Percentiles rank a stretch among this genome's conserved stretches.
phyloP scores from a whole-genome alignment of 1,140 invertebrate genomes.

The Magallana gigas region DNA sequence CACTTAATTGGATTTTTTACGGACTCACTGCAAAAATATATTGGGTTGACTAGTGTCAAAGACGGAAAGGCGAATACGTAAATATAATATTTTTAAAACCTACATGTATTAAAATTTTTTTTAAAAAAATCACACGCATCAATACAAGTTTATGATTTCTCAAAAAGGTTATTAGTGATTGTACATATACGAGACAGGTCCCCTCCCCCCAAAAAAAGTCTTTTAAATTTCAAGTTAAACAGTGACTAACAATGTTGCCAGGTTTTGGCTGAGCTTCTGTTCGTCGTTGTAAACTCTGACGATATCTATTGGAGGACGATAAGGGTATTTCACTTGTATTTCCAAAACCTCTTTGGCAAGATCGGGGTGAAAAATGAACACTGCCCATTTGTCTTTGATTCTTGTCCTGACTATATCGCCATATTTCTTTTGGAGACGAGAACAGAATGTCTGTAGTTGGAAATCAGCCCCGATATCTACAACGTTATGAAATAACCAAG shows the following conservation, averaged over 20 bases:
- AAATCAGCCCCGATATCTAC: not conserved
- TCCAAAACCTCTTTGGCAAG: not conserved
- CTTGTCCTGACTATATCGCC: not conserved
- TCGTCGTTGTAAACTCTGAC: not conserved
- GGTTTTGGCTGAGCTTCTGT: not conserved
- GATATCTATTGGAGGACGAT: not conserved
- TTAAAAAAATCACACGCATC: too few relatives aligned
- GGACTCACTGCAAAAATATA: too few relatives aligned
- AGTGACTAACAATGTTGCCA: slow-evolving; percentile 5
- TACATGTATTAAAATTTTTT: too few relatives aligned
- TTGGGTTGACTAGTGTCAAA: too few relatives aligned
- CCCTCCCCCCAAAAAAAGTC: too few relatives aligned
- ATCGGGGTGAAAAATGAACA: slow-evolving; percentile 6
- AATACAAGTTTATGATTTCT: too few relatives aligned
- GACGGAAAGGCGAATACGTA: too few relatives aligned
- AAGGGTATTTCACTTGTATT: not conserved
- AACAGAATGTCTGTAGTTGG: not conserved
- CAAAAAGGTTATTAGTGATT: too few relatives aligned
- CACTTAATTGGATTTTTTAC: too few relatives aligned
- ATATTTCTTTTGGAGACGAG: not conserved
- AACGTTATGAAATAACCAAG: not conserved
- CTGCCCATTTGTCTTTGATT: not conserved
- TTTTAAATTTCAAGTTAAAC: not conserved
- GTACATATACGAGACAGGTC: too few relatives aligned
- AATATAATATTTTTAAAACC: too few relatives aligned